A percentile compares a stretch with the other conserved stretches of the same genome.
Conservation (phyloP, 2,888 invertebrate species). For the Drosophila maculinotata region DNA sequence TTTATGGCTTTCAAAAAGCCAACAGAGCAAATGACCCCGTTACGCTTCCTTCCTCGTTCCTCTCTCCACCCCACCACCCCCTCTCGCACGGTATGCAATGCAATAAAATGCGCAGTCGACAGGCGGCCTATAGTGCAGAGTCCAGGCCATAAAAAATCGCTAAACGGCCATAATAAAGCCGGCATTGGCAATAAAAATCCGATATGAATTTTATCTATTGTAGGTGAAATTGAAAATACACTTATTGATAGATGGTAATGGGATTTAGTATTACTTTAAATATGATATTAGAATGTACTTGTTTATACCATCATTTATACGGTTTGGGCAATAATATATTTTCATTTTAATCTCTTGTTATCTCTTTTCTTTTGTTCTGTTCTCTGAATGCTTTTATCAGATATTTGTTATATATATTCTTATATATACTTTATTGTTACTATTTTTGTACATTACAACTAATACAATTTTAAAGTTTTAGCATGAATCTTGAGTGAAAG, state of each 20-base stretch:
- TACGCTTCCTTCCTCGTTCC: constrained; percentile 10
- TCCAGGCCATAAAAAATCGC: constrained; percentile 72
- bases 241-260: constrained; percentile 11
- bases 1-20: constrained; percentile 76
- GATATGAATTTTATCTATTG: constrained; percentile 48
- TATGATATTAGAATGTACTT: too few relatives aligned
- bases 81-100: constrained; percentile 39
- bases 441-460: too few relatives aligned
- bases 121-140: constrained; percentile 55
- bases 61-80: not conserved
- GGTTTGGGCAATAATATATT: too few relatives aligned
- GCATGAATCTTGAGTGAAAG: too few relatives aligned
- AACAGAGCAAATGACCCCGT: constrained; percentile 71
- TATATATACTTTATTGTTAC: too few relatives aligned
- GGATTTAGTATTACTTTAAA: too few relatives aligned
- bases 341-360: too few relatives aligned
- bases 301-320: too few relatives aligned
- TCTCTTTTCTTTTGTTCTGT: too few relatives aligned
- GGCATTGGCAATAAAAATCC: constrained; percentile 56
- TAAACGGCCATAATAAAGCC: constrained; percentile 80
- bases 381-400: too few relatives aligned
- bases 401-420: too few relatives aligned
- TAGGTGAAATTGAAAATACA: constrained; percentile 33
- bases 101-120: constrained; percentile 71
- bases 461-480: too few relatives aligned